Base-by-base conservation (phyloP, 2,113 vertebrate species). In the Rhabdomys dilectus region DNA sequence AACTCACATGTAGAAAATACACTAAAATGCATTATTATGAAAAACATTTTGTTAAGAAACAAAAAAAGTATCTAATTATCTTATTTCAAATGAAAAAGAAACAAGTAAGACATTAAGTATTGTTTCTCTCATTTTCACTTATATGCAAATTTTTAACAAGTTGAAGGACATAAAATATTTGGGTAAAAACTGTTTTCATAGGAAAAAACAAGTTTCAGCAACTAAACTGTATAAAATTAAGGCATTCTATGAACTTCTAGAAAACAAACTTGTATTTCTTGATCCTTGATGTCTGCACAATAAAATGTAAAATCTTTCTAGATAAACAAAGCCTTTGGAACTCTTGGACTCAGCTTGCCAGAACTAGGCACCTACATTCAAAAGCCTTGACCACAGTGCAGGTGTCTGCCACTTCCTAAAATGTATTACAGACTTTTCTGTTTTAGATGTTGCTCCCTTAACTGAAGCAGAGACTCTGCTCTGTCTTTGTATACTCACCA, bases 221-320 rank as follows among this genome's bases (percentile, higher is more conserved):
- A 95, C 82, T 95, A 94, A 77, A 72, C 21, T 94, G 88, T 85
- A 51, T 76, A 92, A 77, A n/a, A 93, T 80, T 92, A 77, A 88
- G 42, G 93, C 31, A 96, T 85, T 64, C 76, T 17, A 82, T 80
- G 72, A 93, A 36, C 58, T 94, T 92, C 73, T 94, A 26, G 29
- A 89, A 13, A 78, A 93, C n/a, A 95, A 73, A 91, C 19, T 51
- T 31, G 36, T 10, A 70, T 66, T 48, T 95, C 16, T 86, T 70
- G 22, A 1, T 24, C 21, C 76, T n/a, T 94, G 84, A 95, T 85
- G 19, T 16, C 48, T 92, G 66, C 13, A 97, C 58, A 97, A 89
- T 94, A 92, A 92, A 95, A 91, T 72, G 75, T 88, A 53, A 82
- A 93, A 4, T 93, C 68, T 62, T 84, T 45, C 48, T 34, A 89